phyloP scores from a whole-genome alignment of 2,888 invertebrate species.

The Pherbina coryleti region DNA sequence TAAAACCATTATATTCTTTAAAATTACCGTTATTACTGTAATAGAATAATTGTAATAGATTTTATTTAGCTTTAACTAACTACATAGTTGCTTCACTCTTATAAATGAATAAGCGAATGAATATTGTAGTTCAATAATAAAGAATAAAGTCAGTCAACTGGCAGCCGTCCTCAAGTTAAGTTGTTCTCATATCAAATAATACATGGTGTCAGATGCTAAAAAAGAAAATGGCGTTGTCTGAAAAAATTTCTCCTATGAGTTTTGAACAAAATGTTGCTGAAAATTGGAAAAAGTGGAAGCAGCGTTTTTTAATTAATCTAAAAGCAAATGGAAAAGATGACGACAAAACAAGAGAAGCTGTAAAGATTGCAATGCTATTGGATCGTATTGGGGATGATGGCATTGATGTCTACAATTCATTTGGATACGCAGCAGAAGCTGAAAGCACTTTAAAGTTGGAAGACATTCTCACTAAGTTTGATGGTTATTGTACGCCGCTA shows the following conservation, averaged over 20 bases:
- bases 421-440: neutral
- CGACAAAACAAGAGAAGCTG: neutral
- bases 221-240: no score
- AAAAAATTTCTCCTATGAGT: neutral
- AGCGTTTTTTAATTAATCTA: slow-evolving; percentile 14
- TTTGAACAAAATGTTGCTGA: neutral
- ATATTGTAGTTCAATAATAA: no score
- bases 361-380: neutral
- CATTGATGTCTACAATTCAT: neutral
- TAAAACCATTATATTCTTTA: no score
- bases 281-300: neutral
- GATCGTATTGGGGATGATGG: neutral
- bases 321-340: neutral
- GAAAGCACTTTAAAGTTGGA: neutral
- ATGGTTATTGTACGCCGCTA: slow-evolving; percentile 21
- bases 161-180: no score
- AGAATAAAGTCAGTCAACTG: no score
- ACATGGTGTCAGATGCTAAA: no score
- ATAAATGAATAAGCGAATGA: no score
- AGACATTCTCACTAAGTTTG: slow-evolving; percentile 10
- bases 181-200: no score
- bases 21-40: no score
- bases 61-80: no score
- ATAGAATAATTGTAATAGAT: no score
- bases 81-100: no score